phyloP scores from a whole-genome alignment of 2,113 vertebrate species.

The Syngnathus typhle region DNA sequence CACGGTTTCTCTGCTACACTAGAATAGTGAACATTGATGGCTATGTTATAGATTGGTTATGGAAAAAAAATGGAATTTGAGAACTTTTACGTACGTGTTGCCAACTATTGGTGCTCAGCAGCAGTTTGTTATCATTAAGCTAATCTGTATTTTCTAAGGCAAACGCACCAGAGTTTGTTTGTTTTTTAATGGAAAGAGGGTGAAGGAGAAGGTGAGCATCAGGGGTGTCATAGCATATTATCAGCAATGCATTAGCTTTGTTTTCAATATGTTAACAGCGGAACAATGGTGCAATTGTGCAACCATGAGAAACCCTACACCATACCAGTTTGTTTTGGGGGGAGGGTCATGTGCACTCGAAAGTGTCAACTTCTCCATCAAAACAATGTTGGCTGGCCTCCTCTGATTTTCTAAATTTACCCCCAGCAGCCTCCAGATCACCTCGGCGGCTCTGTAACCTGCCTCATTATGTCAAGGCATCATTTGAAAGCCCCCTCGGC shows the following conservation, averaged over 20 bases:
- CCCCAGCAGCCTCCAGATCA: not conserved
- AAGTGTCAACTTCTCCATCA: slow-evolving; percentile 39
- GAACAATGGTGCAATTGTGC: slow-evolving; percentile 65
- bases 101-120: no score
- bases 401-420: slow-evolving; percentile 32
- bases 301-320: slow-evolving; percentile 63
- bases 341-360: slow-evolving; percentile 39
- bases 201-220: not conserved
- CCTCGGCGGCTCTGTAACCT: slow-evolving; percentile 30
- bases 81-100: no score
- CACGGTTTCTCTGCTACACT: not conserved
- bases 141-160: no score
- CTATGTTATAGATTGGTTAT: not conserved
- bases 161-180: no score
- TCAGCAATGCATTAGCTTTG: slow-evolving; percentile 61
- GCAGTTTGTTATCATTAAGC: no score
- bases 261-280: slow-evolving; percentile 65
- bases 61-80: not conserved
- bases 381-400: slow-evolving; percentile 32
- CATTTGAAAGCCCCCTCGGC: slow-evolving; percentile 43
- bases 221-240: slow-evolving; percentile 34
- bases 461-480: slow-evolving; percentile 52
- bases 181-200: not conserved
- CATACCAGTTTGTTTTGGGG: slow-evolving; percentile 47
- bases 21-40: not conserved